Percentiles rank a stretch among this genome's conserved stretches.
Evolutionary conservation across 1,140 invertebrate genomes (phyloP).

Genomic region (Lamellibrachia luymesi): DNA sequence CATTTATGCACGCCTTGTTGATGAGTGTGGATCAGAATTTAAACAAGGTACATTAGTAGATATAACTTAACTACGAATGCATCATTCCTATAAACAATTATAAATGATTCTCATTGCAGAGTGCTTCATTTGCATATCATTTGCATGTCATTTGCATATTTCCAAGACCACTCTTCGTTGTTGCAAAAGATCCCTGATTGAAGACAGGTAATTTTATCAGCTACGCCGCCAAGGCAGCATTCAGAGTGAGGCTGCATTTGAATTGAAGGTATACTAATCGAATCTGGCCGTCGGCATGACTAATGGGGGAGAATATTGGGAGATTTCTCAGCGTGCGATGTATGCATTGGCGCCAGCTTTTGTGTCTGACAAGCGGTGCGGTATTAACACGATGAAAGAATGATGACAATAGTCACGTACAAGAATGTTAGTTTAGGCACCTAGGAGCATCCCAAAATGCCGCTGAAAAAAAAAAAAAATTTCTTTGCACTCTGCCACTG

Average conservation of each 20-base stretch:
- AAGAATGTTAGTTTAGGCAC: not conserved
- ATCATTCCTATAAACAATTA: not conserved
- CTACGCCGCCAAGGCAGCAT: not conserved
- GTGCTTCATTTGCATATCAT: not conserved
- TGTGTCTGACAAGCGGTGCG: not conserved
- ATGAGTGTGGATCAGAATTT: not conserved
- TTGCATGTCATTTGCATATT: not conserved
- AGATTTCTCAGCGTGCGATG: not conserved
- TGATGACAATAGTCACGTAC: not conserved
- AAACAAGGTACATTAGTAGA: not conserved
- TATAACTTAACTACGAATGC: not conserved
- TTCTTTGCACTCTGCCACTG: not conserved
- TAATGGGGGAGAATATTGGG: not conserved
- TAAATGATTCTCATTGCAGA: slow-evolving; percentile 1
- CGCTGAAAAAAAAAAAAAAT: not conserved
- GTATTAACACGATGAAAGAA: not conserved
- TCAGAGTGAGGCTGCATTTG: not conserved
- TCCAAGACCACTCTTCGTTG: not conserved
- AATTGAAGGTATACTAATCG: not conserved
- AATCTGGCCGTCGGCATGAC: not conserved
- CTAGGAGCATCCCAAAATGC: not conserved
- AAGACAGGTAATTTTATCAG: not conserved
- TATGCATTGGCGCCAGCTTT: not conserved
- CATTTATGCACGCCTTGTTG: not conserved
- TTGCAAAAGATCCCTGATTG: not conserved